Evolutionary conservation across 2,797 vertebrate genomes (phyloP).

Genomic region (Liasis olivaceus): DNA sequence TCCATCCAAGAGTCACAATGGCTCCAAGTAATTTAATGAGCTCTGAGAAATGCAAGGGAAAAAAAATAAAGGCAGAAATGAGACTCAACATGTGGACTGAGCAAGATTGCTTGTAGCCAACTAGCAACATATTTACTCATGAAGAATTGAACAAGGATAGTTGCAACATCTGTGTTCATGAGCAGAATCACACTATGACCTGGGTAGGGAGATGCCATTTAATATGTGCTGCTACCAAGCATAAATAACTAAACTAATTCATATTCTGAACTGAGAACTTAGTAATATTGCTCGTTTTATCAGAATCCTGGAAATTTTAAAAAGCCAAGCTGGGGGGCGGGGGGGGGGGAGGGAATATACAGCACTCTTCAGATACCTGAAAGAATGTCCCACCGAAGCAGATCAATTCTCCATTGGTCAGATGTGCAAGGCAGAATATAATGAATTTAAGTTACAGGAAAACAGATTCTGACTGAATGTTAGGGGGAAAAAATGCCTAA

Average conservation of each 20-base stretch:
- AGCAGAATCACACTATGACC: background rate
- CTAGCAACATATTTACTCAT: background rate
- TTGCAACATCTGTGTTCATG: background rate
- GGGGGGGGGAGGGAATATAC: background rate
- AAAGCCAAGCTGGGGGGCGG: background rate
- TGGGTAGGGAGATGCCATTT: background rate
- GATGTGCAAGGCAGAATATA: background rate
- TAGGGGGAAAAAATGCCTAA: background rate
- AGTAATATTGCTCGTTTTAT: background rate
- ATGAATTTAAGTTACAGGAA: background rate
- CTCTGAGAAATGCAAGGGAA: background rate
- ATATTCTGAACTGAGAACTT: background rate
- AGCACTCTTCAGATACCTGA: background rate
- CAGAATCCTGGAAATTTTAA: background rate
- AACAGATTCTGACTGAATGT: background rate
- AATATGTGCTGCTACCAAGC: background rate
- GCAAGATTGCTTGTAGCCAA: background rate
- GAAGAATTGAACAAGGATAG: no score
- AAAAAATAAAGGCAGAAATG: background rate
- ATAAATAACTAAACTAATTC: background rate
- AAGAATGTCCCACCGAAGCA: background rate
- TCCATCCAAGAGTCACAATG: background rate
- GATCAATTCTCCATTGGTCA: background rate
- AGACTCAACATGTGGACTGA: background rate
- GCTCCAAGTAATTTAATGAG: background rate